A percentile compares a stretch with the other conserved stretches of the same genome.
phyloP scores from a whole-genome alignment of 2,797 vertebrate species.

The Paguma larvata region DNA sequence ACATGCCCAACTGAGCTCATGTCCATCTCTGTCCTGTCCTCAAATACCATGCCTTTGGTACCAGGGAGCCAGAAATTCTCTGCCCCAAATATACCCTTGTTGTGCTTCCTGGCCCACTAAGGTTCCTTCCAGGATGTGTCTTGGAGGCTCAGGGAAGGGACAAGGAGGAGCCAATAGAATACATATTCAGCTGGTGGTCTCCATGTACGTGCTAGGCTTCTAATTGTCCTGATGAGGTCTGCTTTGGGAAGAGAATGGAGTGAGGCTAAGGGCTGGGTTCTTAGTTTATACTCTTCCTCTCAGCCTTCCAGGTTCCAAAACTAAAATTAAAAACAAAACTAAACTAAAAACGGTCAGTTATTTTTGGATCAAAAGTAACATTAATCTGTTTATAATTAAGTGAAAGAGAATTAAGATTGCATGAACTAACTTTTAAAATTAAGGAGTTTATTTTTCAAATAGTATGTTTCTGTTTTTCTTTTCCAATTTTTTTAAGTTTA shows the following conservation, averaged over 20 bases:
- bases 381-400: not conserved
- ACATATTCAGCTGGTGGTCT: not conserved
- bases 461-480: not conserved
- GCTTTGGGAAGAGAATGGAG: not conserved
- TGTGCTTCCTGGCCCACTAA: not conserved
- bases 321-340: not conserved
- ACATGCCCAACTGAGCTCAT: too few species aligned
- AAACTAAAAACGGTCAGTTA: not conserved
- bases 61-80: not conserved
- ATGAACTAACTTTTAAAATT: not conserved
- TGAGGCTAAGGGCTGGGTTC: not conserved
- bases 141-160: not conserved
- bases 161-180: not conserved
- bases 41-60: not conserved
- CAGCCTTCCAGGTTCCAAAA: not conserved
- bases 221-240: not conserved
- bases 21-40: not conserved
- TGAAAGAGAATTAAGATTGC: not conserved
- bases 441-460: slow-evolving; percentile 16
- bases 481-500: too few species aligned
- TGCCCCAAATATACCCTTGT: not conserved
- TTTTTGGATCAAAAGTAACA: not conserved
- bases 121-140: not conserved
- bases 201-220: not conserved
- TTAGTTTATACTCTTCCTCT: not conserved